Evolutionary conservation across 2,888 invertebrate genomes (phyloP), one percentile per base, ranked within the genome.

Genomic region (Troides aeacus): DNA sequence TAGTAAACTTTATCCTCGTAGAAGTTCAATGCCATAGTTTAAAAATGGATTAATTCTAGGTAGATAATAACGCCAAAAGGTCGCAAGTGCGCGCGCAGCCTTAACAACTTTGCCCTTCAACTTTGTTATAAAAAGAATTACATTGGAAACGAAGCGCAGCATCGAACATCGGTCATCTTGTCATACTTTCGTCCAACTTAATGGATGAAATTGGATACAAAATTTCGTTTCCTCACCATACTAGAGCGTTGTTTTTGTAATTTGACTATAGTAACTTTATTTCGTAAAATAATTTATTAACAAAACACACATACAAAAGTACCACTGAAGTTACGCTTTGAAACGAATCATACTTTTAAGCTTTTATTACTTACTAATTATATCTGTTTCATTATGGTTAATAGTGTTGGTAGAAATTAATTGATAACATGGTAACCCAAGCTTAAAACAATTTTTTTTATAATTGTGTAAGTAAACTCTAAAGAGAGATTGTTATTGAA

Each of bases 111-210:
- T 70, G 69, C 69, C 68, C 71, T 73, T 71, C 71, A 71, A 74
- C 71, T 68, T 70, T 42, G 66, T 70, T 67, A 66, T 61, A 70
- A 70, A 70, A 70, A 66, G 58, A 64, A 65, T 21, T 53, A 62
- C 30, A 69, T 39, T 65, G 62, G 53, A 57, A 18, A 24, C 42
- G 59, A 36, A 53, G 62, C 62, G 66, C 56, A 42, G 15, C 66
- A 53, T 59, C 64, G 69, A 63, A 60, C 72, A 72, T 74, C 69
- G 73, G 66, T 71, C 72, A 72, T 73, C 74, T 71, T 64, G 73
- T 69, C 71, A 71, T 66, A 66, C 69, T 72, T 65, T 70, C 72
- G 63, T 70, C 65, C 36, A 68, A 69, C 65, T 66, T 62, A 24
- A 62, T 46, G 62, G 56, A 61, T 53, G 30, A 3, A 57, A 59